phyloP scores from a whole-genome alignment of 1,140 invertebrate species.

The Rhizoglyphus robini region DNA sequence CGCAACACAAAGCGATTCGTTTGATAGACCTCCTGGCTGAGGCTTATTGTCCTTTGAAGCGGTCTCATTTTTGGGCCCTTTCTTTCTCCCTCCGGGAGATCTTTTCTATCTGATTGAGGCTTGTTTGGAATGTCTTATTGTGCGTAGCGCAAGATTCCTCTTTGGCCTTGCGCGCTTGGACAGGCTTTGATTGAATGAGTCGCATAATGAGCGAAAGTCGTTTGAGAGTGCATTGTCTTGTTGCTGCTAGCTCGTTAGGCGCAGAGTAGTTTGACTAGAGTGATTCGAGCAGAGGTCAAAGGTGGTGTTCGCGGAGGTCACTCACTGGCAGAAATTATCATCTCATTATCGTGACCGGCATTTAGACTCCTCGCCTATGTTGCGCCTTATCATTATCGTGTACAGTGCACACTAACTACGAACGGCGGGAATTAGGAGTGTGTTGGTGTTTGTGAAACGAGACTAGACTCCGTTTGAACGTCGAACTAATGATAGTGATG shows the following conservation, averaged over 20 bases:
- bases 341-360: constrained; percentile 1
- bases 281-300: background rate
- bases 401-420: no score
- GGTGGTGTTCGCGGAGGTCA: constrained; percentile 1
- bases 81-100: background rate
- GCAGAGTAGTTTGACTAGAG: background rate
- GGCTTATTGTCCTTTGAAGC: background rate
- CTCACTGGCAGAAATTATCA: constrained; percentile 4
- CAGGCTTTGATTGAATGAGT: background rate
- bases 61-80: no score
- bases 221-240: constrained; percentile 1
- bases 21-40: background rate
- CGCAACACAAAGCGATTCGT: no score
- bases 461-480: background rate
- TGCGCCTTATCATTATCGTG: background rate
- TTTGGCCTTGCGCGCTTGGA: background rate
- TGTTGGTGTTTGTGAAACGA: background rate
- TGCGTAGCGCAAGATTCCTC: background rate
- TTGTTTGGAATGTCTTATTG: constrained; percentile 13
- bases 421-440: background rate
- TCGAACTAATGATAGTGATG: background rate
- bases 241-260: background rate
- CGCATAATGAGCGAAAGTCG: no score
- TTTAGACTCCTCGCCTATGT: no score
- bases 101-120: background rate